Base-by-base conservation (phyloP, 2,113 vertebrate genomes). In the Hippopotamus amphibius region DNA sequence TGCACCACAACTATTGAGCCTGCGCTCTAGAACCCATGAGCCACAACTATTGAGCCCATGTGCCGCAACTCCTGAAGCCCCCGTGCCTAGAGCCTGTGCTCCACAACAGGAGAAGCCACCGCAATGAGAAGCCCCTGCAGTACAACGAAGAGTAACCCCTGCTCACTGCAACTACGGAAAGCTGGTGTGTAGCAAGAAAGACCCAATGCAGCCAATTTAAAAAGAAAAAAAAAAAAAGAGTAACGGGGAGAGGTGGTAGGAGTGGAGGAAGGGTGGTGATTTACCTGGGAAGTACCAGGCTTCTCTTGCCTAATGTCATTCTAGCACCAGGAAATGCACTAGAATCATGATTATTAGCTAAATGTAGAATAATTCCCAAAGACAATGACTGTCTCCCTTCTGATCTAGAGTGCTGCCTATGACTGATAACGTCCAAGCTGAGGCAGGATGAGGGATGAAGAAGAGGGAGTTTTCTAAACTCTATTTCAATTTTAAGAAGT, bases 181-280 rank as follows among this genome's bases (percentile, higher is more conserved):
- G 37, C 37, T 37, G 37, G 37, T 37, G 37, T 37, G 37, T 2
- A 37, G 37, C 37, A 37, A 37, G 37, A 2, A 37, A 37, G 37
- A 37, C 37, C 37, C 37, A 37, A 37, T 37, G 37, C 37, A 37
- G 37, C 37, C 37, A 37, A 37, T 37, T 37, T 37, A 37, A 37
- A 37, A 37, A 37, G 2, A 37, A 37, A 37, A 37, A 37, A 37
- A 37, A 37, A 37, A 37, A 91, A 90, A 71, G 50, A 81, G 1
- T 19, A 85, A 86, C 26, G 7, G 14, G 12, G 14, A n/a, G n/a
- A 63, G 48, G 19, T 6, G 24, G 1, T 30, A 6, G 16, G n/a
- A 22, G 16, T 41, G 1, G 28, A 6, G 28, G 10, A 26, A 80
- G 41, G 0, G 4, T 11, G 0, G 5, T 15, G 21, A 50, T 33